Evolutionary conservation across 2,797 vertebrate genomes (phyloP), one percentile per base, ranked within the genome.

Genomic region (Melanotaenia boesemani): DNA sequence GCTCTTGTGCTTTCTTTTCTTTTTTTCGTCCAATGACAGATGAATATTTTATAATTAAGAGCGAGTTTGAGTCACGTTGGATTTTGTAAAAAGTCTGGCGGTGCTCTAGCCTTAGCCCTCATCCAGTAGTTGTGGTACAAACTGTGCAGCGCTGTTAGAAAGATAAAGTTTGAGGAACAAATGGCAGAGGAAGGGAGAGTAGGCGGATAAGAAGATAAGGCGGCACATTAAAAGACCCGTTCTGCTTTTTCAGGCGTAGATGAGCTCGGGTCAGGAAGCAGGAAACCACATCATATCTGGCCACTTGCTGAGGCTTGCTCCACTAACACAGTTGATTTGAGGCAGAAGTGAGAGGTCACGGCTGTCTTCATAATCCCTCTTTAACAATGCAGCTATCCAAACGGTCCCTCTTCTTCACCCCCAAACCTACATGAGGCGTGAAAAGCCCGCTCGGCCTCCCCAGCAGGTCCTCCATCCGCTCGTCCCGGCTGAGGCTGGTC

Each of bases 321-420:
- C 39, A 13, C 13, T 32, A 28, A n/a, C 12, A 46, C 58, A 50
- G 36, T 48, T 37, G 67, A 66, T 66, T 54, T 30, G 63, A 63
- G 34, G 71, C 54, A 52, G 59, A 32, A 61, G 32, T 34, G 41
- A 72, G 58, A 68, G 79, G 78, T 82, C 70, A 72, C 41, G 56
- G 61, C 85, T 83, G 80, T 85, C 83, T 84, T 34, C 72, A 48
- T 76, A 74, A 86, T 80, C 69, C 52, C 57, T 60, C 63, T 56
- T 48, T 77, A 76, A 92, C 87, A 86, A 89, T 80, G 63, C 59
- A 69, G 76, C 78, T 76, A 36, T 79, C 60, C 61, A 83, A 81
- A 70, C 77, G 57, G 63, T 30, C 64, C 79, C 76, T 63, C 20
- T 20, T 63, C 32, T 41, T 15, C 20, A 30, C 55, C 2, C 4